Conservation (phyloP, 2,888 invertebrate genomes). For the Ischnus inquisitorius region DNA sequence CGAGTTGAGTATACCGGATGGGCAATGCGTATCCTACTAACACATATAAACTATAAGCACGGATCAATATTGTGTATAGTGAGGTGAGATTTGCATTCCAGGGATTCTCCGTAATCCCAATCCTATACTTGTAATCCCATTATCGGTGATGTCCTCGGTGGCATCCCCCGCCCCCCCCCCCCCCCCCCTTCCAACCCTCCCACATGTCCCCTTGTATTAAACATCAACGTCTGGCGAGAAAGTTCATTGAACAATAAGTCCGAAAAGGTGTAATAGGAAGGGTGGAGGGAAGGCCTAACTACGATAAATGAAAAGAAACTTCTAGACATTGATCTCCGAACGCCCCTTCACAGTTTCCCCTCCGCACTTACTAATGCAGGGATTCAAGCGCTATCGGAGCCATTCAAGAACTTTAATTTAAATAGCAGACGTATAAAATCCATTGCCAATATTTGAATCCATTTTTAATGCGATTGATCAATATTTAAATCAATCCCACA, state of each 20-base stretch:
- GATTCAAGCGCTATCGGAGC: neutral
- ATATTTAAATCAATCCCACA: too few relatives aligned
- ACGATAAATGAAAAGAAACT: constrained; percentile 20
- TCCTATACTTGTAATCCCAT: constrained; percentile 79
- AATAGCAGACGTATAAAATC: neutral
- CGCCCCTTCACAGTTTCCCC: neutral
- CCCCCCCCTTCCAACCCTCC: neutral
- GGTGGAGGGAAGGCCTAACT: too few relatives aligned
- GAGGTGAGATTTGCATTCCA: constrained; percentile 77
- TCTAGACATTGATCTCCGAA: neutral
- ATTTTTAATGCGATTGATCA: too few relatives aligned
- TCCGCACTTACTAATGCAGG: too few relatives aligned
- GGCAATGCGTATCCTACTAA: constrained; percentile 1
- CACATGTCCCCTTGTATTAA: constrained; percentile 31
- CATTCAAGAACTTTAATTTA: neutral
- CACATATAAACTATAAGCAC: constrained; percentile 42
- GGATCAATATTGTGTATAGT: constrained; percentile 59
- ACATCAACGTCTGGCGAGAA: constrained; percentile 24
- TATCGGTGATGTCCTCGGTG: constrained; percentile 74
- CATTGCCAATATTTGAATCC: too few relatives aligned
- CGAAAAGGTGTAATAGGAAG: neutral
- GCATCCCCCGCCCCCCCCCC: neutral
- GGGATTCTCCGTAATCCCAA: constrained; percentile 82
- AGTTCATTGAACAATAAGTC: constrained; percentile 31
- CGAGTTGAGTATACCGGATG: neutral